Base-by-base conservation (phyloP, 2,797 vertebrate species). In the Lateolabrax maculatus region DNA sequence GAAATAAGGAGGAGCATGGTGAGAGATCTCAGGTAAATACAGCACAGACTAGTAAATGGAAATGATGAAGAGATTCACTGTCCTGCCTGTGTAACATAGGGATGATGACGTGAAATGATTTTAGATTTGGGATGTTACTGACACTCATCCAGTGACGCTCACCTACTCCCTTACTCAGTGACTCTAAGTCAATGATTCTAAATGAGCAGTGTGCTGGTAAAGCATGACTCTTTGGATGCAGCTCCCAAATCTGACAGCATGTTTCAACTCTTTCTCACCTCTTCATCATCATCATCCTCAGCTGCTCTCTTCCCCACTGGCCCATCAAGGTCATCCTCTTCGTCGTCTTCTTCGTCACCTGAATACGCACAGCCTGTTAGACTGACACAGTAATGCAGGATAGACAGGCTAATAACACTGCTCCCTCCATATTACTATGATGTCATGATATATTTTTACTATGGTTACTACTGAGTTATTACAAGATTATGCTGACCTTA, bases 301-400 rank as follows among this genome's bases (percentile, higher is more conserved):
- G 96, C 96, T 91, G 95, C 95, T 92, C 97, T 94, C 82, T 98
- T 98, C 83, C 94, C 95, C 37, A 95, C 94, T 68, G 94, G 94
- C 67, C 94, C 94, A 78, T 97, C 97, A 4, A 94, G 93, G 75
- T 97, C 97, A 1, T 97, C 97, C 2, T 97, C 97, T 3, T 96
- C 97, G 0, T 97, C 97, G 31, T 97, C 97, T 8, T 97, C 97
- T 95, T 89, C 61, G 77, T 92, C 83, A 68, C 71, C 90, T 89
- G 58, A 57, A 79, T 5, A 55, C 55, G 75, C 41, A 79, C 36
- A 51, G 27, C 21, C 36, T 27, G 37, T 70, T 55, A 39, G 51
- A 70, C 29, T 3, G 29, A 36, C 46, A 37, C 19, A 39, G 70
- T 43, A 27, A 29, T 3, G 31, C 44, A 34, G 48, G 27, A 46